phyloP scores from a whole-genome alignment of 2,888 invertebrate genomes.

The Willowsia nigromaculata region DNA sequence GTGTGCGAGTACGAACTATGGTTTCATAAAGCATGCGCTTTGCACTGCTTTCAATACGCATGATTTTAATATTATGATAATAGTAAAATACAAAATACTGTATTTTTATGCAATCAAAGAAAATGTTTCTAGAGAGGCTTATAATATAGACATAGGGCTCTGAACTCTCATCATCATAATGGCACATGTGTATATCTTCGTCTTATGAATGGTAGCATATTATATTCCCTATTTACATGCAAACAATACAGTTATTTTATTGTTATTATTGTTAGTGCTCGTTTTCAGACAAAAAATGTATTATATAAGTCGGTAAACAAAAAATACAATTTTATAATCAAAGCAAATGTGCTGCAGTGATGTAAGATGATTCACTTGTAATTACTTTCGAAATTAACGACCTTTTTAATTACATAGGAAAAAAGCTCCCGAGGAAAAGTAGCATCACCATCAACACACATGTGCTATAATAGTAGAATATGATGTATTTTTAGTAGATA shows the following conservation, averaged over 20 bases:
- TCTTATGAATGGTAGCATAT: constrained; percentile 1
- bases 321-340: not conserved
- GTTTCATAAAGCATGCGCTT: not conserved
- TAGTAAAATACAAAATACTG: not conserved
- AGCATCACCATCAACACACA: not conserved
- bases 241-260: not conserved
- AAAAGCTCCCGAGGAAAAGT: not conserved
- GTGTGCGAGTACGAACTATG: not conserved
- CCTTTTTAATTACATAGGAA: constrained; percentile 44
- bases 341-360: not conserved
- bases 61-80: not conserved
- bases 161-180: constrained; percentile 24
- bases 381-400: constrained; percentile 34
- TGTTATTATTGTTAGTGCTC: not conserved
- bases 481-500: too few relatives aligned
- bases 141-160: constrained; percentile 12
- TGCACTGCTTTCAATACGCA: not conserved
- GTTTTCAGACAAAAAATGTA: not conserved
- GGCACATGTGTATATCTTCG: not conserved
- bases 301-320: too few relatives aligned
- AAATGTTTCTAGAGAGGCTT: constrained; percentile 29
- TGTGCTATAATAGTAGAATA: too few relatives aligned
- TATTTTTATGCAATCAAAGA: constrained; percentile 31
- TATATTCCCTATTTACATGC: not conserved
- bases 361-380: constrained; percentile 28